Evolutionary conservation across 2,113 vertebrate species (phyloP).

Genomic region (Antechinus stuartii): DNA sequence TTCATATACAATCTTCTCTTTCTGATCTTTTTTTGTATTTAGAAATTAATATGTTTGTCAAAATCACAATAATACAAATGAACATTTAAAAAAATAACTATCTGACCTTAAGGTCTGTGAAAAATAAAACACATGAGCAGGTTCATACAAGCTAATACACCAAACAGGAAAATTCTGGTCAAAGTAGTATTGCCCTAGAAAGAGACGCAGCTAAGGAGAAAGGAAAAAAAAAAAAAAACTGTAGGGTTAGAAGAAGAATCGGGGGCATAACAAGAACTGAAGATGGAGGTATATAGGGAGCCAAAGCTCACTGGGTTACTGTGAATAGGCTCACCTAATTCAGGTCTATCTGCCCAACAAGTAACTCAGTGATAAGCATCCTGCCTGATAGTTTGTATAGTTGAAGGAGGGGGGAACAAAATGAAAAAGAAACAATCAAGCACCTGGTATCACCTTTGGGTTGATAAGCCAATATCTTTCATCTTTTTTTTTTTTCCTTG

Average conservation of each 20-base stretch:
- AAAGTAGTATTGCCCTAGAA: not conserved
- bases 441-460: conserved; percentile 83
- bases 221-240: not conserved
- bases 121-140: not conserved
- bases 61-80: not conserved
- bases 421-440: conserved; percentile 35
- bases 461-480: conserved; percentile 85
- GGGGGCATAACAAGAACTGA: not conserved
- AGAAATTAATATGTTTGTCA: not conserved
- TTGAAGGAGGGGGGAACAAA: conserved; percentile 75
- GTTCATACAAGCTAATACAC: rapidly evolving
- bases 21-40: not conserved
- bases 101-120: not conserved
- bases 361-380: conserved; percentile 77
- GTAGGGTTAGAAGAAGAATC: too few species aligned
- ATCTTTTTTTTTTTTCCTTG: conserved; percentile 77
- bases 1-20: not conserved
- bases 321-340: not conserved
- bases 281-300: not conserved
- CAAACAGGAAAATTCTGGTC: rapidly evolving
- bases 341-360: conserved; percentile 73
- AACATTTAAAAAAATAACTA: not conserved
- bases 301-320: conserved; percentile 32
- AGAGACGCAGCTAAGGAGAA: not conserved
- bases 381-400: conserved; percentile 80